Base-by-base conservation (phyloP, 2,113 vertebrate species). In the Craseonycteris thonglongyai region DNA sequence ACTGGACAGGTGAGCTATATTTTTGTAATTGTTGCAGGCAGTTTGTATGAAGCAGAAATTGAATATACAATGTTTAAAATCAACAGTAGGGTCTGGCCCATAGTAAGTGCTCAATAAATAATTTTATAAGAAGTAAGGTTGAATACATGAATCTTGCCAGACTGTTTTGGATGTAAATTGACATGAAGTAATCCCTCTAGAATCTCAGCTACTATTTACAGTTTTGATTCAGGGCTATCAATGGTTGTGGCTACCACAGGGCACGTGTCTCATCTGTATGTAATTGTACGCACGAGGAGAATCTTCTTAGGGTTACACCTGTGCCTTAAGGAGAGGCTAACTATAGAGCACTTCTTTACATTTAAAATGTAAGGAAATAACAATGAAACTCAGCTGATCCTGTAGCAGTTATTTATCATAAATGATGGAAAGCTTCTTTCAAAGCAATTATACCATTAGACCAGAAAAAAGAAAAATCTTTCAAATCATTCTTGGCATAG, bases 381-480 rank as follows among this genome's bases (percentile, higher is more conserved):
- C n/a, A 86, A 3, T 56, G 72, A 79, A 90, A 81, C 65, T 90
- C 65, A 28, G 30, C 26, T 88, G 66, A 61, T 87, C 33, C 69
- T 69, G 11, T 51, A 51, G 47, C 26, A 86, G 3, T 49, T 18
- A 78, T 88, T 93, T 79, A 21, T 74, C 66, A 51, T 24, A 12
- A 90, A 88, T 88, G 88, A 90, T 49, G 33, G 79, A 85, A 54
- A 93, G 7, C 22, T 75, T 86, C 78, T 81, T 89, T 74, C 42
- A 92, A 90, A 92, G 45, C 45, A 47, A 19, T 54, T 42, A 74
- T 35, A 63, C 21, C 24, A 19, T 83, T 71, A 4, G 47, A n/a
- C n/a, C n/a, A n/a, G n/a, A n/a, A n/a, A n/a, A n/a, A n/a, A n/a
- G n/a, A n/a, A n/a, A n/a, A n/a, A n/a, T n/a, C n/a, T n/a, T n/a